A percentile compares a stretch with the other conserved stretches of the same genome.
phyloP scores from a whole-genome alignment of 2,113 vertebrate species.

The Elephas maximus region DNA sequence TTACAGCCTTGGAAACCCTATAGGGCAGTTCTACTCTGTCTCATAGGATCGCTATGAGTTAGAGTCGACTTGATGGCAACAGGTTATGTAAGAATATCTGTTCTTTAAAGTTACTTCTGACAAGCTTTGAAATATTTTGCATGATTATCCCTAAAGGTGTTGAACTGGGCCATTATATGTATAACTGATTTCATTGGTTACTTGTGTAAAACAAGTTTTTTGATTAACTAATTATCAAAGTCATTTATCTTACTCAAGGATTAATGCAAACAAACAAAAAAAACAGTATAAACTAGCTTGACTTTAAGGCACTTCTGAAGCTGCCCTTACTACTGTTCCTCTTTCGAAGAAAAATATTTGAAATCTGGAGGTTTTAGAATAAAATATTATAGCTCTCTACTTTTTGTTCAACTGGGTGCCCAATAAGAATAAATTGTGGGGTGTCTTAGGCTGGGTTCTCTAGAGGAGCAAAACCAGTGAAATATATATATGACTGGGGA shows the following conservation, averaged over 20 bases:
- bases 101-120: background rate
- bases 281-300: background rate
- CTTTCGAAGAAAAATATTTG: background rate
- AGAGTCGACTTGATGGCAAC: too few relatives aligned
- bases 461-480: too few relatives aligned
- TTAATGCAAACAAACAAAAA: background rate
- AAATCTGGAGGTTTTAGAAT: slow-evolving; percentile 15
- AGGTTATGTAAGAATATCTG: background rate
- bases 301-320: background rate
- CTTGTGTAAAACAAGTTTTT: background rate
- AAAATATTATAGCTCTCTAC: background rate
- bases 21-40: too few relatives aligned
- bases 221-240: background rate
- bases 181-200: slow-evolving; percentile 1
- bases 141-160: background rate
- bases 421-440: slow-evolving; percentile 20
- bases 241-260: background rate
- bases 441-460: too few relatives aligned
- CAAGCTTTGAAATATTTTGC: background rate
- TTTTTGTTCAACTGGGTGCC: background rate
- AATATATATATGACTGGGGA: too few relatives aligned
- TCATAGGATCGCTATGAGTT: too few relatives aligned
- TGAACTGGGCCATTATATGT: background rate
- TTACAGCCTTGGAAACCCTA: too few relatives aligned
- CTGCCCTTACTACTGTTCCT: background rate